Evolutionary conservation across 2,888 invertebrate genomes (phyloP).

Genomic region (Dryobotodes eremita): DNA sequence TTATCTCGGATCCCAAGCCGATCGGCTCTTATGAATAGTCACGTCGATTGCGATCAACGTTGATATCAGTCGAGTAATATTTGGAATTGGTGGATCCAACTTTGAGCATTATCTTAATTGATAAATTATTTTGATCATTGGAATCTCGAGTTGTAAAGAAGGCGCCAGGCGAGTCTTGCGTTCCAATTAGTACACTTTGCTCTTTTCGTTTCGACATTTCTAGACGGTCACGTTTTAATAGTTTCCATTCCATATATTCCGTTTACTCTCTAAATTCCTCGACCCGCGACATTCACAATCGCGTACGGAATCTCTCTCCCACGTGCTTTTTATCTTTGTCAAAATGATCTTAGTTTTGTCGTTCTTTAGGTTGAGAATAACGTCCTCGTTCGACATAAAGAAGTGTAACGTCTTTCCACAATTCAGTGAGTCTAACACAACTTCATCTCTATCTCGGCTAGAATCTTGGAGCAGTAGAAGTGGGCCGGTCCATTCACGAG

Average conservation of each 20-base stretch:
- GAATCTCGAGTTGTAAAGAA: constrained; percentile 8
- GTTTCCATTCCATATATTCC: constrained; percentile 53
- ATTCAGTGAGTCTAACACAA: constrained; percentile 66
- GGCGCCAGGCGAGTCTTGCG: background rate
- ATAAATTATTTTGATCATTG: constrained; percentile 44
- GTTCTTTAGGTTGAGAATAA: constrained; percentile 39
- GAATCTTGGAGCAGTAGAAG: constrained; percentile 70
- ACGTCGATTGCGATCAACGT: constrained; percentile 54
- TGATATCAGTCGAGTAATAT: constrained; percentile 59
- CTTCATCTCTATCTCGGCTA: constrained; percentile 70
- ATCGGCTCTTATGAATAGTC: constrained; percentile 62
- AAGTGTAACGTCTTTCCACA: constrained; percentile 65
- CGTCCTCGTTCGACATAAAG: constrained; percentile 36
- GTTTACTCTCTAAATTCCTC: constrained; percentile 68
- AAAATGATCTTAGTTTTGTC: constrained; percentile 52
- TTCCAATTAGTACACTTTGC: constrained; percentile 4
- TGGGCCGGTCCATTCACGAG: constrained; percentile 85
- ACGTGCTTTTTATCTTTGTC: constrained; percentile 54
- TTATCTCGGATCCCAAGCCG: constrained; percentile 43
- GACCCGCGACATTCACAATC: constrained; percentile 65
- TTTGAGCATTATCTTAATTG: constrained; percentile 58
- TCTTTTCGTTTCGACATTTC: constrained; percentile 34
- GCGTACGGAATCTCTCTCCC: constrained; percentile 62
- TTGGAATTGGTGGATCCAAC: constrained; percentile 12
- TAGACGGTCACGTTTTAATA: constrained; percentile 68